Evolutionary conservation across 2,888 invertebrate genomes (phyloP).

Genomic region (Bellardia bayeri): DNA sequence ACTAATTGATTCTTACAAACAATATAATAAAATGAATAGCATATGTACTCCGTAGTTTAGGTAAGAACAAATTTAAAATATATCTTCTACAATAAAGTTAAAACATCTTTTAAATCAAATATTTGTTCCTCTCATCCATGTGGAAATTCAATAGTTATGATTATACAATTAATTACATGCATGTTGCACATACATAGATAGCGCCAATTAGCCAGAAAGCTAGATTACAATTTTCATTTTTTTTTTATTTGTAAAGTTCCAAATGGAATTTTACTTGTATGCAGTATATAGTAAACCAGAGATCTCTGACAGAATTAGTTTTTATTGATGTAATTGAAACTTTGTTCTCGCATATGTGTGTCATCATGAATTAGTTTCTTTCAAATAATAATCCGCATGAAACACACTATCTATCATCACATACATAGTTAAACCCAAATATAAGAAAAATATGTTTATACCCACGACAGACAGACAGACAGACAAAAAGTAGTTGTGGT

Average conservation of each 20-base stretch:
- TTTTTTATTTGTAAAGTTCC: too few relatives aligned
- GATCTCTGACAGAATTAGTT: background rate
- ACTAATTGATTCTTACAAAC: too few relatives aligned
- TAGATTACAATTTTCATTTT: background rate
- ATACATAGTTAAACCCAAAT: conserved; percentile 1
- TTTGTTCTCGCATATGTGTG: conserved; percentile 39
- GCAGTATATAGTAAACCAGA: background rate
- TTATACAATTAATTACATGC: conserved; percentile 8
- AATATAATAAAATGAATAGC: too few relatives aligned
- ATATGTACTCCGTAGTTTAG: too few relatives aligned
- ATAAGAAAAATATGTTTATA: conserved; percentile 16
- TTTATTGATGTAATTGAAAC: conserved; percentile 46
- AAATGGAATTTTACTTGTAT: background rate
- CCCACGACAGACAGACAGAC: conserved; percentile 12
- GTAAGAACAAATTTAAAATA: too few relatives aligned
- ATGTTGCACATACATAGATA: conserved; percentile 2
- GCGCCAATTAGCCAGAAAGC: background rate
- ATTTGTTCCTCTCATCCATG: too few relatives aligned
- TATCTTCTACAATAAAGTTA: too few relatives aligned
- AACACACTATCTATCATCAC: background rate
- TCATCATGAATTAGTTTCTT: conserved; percentile 33
- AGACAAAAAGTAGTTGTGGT: background rate
- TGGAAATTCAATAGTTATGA: background rate
- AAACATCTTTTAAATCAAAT: too few relatives aligned
- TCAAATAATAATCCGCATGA: background rate